Percentiles rank a stretch among this genome's conserved stretches.
Evolutionary conservation across 2,113 vertebrate genomes (phyloP).

Genomic region (Bubalus kerabau): DNA sequence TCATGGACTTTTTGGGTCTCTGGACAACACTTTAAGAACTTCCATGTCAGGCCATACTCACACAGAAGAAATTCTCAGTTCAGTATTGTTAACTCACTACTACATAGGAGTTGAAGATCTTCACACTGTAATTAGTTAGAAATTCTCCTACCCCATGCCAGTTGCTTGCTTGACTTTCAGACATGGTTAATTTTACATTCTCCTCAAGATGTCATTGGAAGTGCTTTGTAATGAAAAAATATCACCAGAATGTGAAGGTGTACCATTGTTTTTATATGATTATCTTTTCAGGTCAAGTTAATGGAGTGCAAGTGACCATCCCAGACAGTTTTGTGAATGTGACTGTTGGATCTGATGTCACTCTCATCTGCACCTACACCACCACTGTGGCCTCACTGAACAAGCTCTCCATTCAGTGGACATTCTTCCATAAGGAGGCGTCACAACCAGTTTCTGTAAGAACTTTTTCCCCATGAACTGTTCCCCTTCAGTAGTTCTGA

Average conservation of each 20-base stretch:
- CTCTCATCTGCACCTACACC: slow-evolving; percentile 62
- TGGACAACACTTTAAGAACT: not conserved
- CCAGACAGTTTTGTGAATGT: slow-evolving; percentile 53
- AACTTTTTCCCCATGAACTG: not conserved
- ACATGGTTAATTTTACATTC: not conserved
- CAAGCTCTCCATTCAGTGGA: slow-evolving; percentile 66
- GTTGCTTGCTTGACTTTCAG: not conserved
- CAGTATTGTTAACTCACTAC: not conserved
- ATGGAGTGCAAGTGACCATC: slow-evolving; percentile 60
- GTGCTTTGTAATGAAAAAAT: not conserved
- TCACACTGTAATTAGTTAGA: slow-evolving; percentile 3
- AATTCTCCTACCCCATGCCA: not conserved
- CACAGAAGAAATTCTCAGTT: not conserved
- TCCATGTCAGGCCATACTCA: not conserved
- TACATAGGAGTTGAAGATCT: not conserved
- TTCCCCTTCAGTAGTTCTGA: not conserved
- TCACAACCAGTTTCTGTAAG: slow-evolving; percentile 53
- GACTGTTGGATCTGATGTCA: slow-evolving; percentile 58
- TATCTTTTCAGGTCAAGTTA: slow-evolving; percentile 64
- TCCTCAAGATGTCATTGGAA: not conserved
- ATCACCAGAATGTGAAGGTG: not conserved
- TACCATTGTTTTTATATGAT: slow-evolving; percentile 36
- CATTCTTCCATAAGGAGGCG: slow-evolving; percentile 48
- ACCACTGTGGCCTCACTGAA: slow-evolving; percentile 30
- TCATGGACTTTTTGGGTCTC: not conserved